Base-by-base conservation (phyloP, 2,888 invertebrate genomes). In the Leucania comma region DNA sequence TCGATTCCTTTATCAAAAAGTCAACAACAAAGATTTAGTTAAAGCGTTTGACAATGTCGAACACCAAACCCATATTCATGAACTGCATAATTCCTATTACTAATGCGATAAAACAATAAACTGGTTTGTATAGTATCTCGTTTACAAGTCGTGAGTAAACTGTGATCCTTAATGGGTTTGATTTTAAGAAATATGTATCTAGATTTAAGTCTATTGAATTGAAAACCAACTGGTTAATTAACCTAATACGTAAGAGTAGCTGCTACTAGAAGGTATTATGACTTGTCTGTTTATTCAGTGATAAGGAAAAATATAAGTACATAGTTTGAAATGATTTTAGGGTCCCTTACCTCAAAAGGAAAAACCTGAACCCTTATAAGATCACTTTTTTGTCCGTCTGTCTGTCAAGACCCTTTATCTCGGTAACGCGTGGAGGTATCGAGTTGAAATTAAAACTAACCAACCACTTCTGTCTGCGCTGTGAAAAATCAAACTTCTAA, bases 121-220 rank as follows among this genome's bases (percentile, higher is more conserved):
- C 77, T 51, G 64, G 81, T 70, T 81, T 81, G 50, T 63, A 58
- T 22, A 46, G 54, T 67, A 81, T 62, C 71, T 78, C 81, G 81
- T 81, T 69, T 70, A 76, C 64, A 76, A 81, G 77, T 78, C 77
- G 77, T 78, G 77, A 78, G 81, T 80, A 80, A 76, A 54, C 77
- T 53, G 60, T 46, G 53, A 53, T 77, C 60, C 29, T 32, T 81
- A 78, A 70, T 78, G 50, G 53, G 61, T 50, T 58, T 57, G 14
- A 60, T 59, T 81, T 76, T 76, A 62, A 76, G 64, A 70, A 78
- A 76, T 78, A 78, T 61, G 29, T 77, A 62, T 48, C 35, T 58
- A 24, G 48, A 64, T 59, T 69, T 60, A 42, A 76, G 6, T 73
- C 51, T 10, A 61, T 68, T 75, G 48, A 80, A 75, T 76, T 75